These are phyloP conservation scores for Gibbula magus DNA, from an alignment of 2,888 invertebrate genomes.

Conservation along the genomic window DNA sequence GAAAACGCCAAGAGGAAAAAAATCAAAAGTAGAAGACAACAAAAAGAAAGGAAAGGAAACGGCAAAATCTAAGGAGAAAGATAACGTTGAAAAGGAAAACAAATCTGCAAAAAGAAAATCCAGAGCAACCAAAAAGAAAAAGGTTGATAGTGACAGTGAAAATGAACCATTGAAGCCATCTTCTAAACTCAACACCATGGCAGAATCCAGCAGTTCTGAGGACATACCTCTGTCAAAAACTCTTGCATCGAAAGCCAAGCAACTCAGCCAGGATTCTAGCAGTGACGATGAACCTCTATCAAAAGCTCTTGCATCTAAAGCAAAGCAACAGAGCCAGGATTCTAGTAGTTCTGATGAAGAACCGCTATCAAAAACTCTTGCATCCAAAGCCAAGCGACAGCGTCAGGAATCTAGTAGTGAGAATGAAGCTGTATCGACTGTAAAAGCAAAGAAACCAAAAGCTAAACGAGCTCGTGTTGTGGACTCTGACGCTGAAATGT, in stretches of 20 bases:
- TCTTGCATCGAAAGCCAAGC: no score
- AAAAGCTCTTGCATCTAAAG: no score
- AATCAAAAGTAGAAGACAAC: background rate
- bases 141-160: background rate
- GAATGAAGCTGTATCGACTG: background rate
- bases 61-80: background rate
- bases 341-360: background rate
- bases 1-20: background rate
- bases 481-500: background rate
- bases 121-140: background rate
- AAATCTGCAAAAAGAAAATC: background rate
- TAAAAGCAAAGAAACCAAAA: background rate
- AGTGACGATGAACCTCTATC: background rate
- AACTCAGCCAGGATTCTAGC: no score
- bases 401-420: background rate
- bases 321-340: no score
- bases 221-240: no score
- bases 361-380: background rate
- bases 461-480: background rate
- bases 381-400: background rate
- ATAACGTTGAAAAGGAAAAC: background rate
- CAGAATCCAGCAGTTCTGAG: no score
- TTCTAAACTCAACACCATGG: background rate
- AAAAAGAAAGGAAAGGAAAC: background rate
- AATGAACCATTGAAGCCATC: background rate